These are phyloP conservation scores for Coreius guichenoti DNA, from an alignment of 2,797 vertebrate species.

Conservation along the genomic window DNA sequence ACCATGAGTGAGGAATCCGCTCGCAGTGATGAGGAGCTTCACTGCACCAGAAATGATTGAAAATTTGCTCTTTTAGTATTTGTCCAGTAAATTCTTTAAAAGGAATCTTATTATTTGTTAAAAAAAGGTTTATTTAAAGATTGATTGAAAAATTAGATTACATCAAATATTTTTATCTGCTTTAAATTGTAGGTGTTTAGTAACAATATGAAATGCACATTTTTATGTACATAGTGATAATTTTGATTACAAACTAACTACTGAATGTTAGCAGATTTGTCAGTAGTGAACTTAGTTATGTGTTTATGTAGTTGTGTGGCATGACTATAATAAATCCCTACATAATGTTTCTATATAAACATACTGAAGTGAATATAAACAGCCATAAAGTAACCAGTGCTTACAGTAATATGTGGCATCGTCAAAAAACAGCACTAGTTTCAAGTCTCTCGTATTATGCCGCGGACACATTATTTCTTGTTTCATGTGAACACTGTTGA, in stretches of 20 bases:
- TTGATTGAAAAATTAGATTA: too few species aligned
- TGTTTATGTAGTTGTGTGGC: neutral
- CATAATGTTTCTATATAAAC: neutral
- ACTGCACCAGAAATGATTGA: too few species aligned
- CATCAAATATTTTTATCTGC: fast-evolving
- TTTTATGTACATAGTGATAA: neutral
- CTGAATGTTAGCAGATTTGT: neutral
- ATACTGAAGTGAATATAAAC: neutral
- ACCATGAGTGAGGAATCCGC: too few species aligned
- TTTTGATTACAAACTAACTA: neutral
- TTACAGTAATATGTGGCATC: neutral
- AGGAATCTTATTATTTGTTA: neutral
- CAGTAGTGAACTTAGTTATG: neutral
- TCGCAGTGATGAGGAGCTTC: neutral
- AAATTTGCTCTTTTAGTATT: slow-evolving; percentile 15
- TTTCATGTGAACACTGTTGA: too few species aligned
- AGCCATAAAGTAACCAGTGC: neutral
- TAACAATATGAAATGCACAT: neutral
- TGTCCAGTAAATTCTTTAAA: neutral
- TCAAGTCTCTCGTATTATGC: too few species aligned
- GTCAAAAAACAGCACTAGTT: too few species aligned
- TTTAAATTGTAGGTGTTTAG: neutral
- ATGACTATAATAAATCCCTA: neutral
- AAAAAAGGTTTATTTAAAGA: neutral
- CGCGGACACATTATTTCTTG: too few species aligned